A percentile compares a stretch with the other conserved stretches of the same genome.
Evolutionary conservation across 2,888 invertebrate species (phyloP).

Genomic region (Zonitis immaculata): DNA sequence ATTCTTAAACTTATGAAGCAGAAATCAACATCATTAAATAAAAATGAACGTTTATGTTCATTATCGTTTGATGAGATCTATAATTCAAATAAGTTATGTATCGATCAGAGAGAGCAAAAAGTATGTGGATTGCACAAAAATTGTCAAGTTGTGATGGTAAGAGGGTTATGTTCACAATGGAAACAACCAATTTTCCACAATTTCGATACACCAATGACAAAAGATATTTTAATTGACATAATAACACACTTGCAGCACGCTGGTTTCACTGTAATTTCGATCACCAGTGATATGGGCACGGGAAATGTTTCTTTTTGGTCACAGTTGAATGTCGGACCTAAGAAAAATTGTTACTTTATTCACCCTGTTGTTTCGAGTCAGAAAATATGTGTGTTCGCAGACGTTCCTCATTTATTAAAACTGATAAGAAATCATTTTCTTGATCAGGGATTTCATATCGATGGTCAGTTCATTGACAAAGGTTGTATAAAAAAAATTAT

Average conservation of each 20-base stretch:
- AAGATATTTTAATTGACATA: background rate
- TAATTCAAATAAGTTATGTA: slow-evolving; percentile 9
- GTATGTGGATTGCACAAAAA: slow-evolving; percentile 7
- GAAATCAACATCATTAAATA: background rate
- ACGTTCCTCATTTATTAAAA: slow-evolving; percentile 7
- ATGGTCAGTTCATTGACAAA: too few relatives aligned
- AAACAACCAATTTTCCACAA: slow-evolving; percentile 5
- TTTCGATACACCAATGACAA: background rate
- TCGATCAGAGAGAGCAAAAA: slow-evolving; percentile 9
- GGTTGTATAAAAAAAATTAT: too few relatives aligned
- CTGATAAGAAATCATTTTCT: slow-evolving; percentile 1
- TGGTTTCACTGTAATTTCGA: background rate
- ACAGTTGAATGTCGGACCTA: background rate
- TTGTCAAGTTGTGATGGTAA: slow-evolving; percentile 10
- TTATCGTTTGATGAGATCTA: slow-evolving; percentile 13
- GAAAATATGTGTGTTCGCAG: background rate
- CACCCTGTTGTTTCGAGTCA: too few relatives aligned
- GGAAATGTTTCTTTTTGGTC: background rate
- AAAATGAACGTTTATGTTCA: slow-evolving; percentile 1
- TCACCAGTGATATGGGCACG: slow-evolving; percentile 3
- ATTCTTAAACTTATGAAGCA: slow-evolving; percentile 6
- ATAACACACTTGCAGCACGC: background rate
- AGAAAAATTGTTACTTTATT: background rate
- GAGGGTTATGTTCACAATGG: slow-evolving; percentile 7
- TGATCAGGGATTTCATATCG: background rate